These are phyloP conservation scores for Gulo gulo DNA, from an alignment of 2,113 vertebrate genomes.

Conservation along the genomic window DNA sequence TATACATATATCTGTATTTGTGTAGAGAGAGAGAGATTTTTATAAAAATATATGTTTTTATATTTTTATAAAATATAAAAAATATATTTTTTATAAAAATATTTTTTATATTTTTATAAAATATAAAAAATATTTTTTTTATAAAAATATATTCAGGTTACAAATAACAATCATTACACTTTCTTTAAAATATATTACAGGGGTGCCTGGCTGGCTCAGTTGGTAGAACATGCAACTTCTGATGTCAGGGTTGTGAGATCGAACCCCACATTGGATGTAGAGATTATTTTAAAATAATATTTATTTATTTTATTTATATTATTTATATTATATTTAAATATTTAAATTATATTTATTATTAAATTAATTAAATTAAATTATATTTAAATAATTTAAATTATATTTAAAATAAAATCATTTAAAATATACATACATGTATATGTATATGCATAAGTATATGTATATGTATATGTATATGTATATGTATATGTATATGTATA, in stretches of 20 bases:
- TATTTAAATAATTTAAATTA: no score
- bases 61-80: no score
- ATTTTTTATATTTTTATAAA: neutral
- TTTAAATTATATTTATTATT: no score
- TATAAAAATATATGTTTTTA: constrained; percentile 1
- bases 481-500: neutral
- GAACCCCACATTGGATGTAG: neutral
- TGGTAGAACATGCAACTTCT: neutral
- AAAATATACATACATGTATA: neutral
- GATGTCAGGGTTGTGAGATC: neutral
- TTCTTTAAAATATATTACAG: neutral
- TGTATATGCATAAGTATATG: no score
- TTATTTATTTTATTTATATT: no score
- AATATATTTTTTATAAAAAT: neutral
- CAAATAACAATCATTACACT: neutral
- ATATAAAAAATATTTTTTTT: neutral
- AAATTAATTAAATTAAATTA: no score
- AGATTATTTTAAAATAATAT: neutral
- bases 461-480: no score
- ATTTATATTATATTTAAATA: no score
- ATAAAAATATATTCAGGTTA: neutral
- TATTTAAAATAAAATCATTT: neutral
- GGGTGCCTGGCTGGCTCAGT: neutral
- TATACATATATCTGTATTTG: neutral
- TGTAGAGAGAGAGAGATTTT: neutral